A percentile compares a stretch with the other conserved stretches of the same genome.
phyloP scores from a whole-genome alignment of 2,888 invertebrate genomes.

The Tipula confusa region DNA sequence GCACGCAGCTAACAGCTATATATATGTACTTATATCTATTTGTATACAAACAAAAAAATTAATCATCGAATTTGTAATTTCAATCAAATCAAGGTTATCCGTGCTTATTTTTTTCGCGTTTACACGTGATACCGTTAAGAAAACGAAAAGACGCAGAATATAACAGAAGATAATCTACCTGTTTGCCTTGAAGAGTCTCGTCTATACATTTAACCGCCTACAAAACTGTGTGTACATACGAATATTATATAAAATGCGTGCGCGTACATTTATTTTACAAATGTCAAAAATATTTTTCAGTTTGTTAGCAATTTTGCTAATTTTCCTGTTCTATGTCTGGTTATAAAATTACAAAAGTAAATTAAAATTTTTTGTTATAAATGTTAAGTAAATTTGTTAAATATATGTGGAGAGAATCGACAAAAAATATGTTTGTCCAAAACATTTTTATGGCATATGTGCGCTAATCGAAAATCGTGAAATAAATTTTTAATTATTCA shows the following conservation, averaged over 20 bases:
- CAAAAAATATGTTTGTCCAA: not conserved
- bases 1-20: no score
- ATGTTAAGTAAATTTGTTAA: not conserved
- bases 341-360: no score
- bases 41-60: no score
- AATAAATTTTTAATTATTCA: not conserved
- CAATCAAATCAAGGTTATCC: not conserved
- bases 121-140: not conserved
- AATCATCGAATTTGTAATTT: not conserved
- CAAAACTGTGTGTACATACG: not conserved
- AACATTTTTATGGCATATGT: not conserved
- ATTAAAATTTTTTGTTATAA: no score
- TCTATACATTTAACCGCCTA: not conserved
- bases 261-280: not conserved
- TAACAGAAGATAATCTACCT: not conserved
- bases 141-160: not conserved
- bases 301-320: not conserved
- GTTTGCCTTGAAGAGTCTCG: not conserved
- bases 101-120: not conserved
- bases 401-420: not conserved
- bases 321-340: not conserved
- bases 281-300: not conserved
- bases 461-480: not conserved
- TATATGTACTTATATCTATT: no score
- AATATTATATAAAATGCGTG: not conserved